Percentiles rank a stretch among this genome's conserved stretches.
Evolutionary conservation across 1,140 invertebrate genomes (phyloP).

Genomic region (Aphelenchoides fujianensis): DNA sequence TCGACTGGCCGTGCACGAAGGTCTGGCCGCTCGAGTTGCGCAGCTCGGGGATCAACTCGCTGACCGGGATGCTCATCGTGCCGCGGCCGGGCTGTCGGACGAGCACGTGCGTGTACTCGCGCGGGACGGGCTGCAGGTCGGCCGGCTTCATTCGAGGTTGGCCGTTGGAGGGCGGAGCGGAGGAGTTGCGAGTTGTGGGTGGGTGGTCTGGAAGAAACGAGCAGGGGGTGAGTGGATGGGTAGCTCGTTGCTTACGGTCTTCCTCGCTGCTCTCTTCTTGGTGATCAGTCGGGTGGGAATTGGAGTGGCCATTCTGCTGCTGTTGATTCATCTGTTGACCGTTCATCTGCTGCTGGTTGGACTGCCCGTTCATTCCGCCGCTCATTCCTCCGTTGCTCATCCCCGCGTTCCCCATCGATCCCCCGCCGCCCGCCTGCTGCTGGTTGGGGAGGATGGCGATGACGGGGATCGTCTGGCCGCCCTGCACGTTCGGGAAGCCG

Average conservation of each 20-base stretch:
- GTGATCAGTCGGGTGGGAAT: no score
- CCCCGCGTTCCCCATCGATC: no score
- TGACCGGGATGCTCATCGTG: neutral
- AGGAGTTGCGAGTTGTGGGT: neutral
- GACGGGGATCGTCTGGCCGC: no score
- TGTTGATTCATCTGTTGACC: no score
- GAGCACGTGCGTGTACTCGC: neutral
- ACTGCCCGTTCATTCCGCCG: no score
- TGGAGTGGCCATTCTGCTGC: no score
- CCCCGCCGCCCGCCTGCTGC: no score
- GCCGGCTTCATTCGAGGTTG: neutral
- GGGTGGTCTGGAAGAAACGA: neutral
- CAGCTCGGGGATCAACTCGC: neutral
- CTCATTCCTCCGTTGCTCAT: no score
- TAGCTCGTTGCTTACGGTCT: neutral
- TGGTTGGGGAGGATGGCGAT: no score
- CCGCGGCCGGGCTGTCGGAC: neutral
- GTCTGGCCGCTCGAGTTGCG: neutral
- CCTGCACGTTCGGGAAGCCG: no score
- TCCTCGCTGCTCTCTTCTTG: neutral
- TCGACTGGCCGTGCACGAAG: neutral
- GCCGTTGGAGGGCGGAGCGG: neutral
- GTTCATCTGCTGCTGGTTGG: no score
- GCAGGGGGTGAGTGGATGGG: neutral
- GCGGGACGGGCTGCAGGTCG: neutral